A percentile compares a stretch with the other conserved stretches of the same genome.
Conservation (phyloP, 2,113 vertebrate species). For the zebrafish (Danio rerio) region DNA sequence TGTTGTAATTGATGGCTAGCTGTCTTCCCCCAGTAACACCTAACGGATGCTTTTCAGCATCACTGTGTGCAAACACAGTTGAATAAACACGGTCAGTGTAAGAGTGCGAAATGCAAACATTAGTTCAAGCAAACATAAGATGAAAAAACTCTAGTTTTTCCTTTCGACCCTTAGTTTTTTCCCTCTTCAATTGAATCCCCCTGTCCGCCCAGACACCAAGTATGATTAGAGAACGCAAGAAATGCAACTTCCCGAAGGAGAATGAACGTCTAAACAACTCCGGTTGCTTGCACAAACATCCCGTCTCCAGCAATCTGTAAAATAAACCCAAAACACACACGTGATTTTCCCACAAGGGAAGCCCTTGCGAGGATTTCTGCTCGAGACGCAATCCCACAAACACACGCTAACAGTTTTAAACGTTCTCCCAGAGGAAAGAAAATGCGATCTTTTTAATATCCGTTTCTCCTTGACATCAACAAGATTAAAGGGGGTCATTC, state of each 20-base stretch:
- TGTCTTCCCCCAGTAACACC: background rate
- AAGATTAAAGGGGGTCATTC: background rate
- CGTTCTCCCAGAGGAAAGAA: background rate
- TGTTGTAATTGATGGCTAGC: background rate
- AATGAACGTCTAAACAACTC: slow-evolving; percentile 31
- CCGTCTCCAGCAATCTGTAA: slow-evolving; percentile 42
- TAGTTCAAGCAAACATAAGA: background rate
- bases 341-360: slow-evolving; percentile 34
- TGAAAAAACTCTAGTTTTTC: background rate
- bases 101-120: background rate
- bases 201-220: slow-evolving; percentile 13
- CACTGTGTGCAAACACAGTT: background rate
- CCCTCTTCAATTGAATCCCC: background rate
- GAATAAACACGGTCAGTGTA: slow-evolving; percentile 8
- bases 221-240: slow-evolving; percentile 34
- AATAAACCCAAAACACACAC: slow-evolving; percentile 34
- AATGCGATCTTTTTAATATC: background rate
- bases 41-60: background rate
- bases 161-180: background rate
- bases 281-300: slow-evolving; percentile 42
- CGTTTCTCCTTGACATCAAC: background rate
- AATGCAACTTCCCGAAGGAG: slow-evolving; percentile 37
- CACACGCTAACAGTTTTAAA: background rate
- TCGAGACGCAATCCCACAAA: background rate
- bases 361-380: background rate